These are phyloP conservation scores for Drosophila putrida DNA, from an alignment of 2,888 invertebrate species.

Conservation along the genomic window DNA sequence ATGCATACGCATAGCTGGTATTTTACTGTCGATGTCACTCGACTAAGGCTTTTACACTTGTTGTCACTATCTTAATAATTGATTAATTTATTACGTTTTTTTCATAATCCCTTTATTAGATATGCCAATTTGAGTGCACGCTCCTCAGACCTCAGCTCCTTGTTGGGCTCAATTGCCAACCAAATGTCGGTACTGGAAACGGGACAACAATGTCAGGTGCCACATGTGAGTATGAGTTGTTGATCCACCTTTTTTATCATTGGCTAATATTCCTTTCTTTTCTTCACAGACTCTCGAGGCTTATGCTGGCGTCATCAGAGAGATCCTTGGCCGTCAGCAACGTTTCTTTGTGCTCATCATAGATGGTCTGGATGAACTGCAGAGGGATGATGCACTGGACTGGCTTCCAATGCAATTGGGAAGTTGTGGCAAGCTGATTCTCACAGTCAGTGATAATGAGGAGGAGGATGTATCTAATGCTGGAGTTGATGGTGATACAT, in stretches of 20 bases:
- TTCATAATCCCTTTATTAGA: conserved; percentile 50
- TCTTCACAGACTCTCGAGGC: conserved; percentile 89
- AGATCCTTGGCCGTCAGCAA: conserved; percentile 79
- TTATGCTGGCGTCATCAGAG: conserved; percentile 88
- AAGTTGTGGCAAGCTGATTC: conserved; percentile 90
- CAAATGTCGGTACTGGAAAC: conserved; percentile 90
- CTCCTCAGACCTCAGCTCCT: conserved; percentile 82
- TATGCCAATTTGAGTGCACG: conserved; percentile 82
- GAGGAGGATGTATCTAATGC: conserved; percentile 44
- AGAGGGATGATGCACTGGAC: conserved; percentile 86
- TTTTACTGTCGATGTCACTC: no score
- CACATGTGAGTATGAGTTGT: conserved; percentile 86
- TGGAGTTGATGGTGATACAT: conserved; percentile 37
- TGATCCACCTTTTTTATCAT: neutral
- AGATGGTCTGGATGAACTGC: conserved; percentile 90
- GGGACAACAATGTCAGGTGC: conserved; percentile 88
- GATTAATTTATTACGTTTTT: no score
- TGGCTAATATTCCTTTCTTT: neutral
- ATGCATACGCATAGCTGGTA: no score
- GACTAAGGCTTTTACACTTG: no score
- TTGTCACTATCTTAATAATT: no score
- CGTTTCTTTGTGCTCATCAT: conserved; percentile 90
- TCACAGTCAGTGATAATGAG: conserved; percentile 86
- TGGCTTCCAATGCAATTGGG: conserved; percentile 93
- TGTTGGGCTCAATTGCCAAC: conserved; percentile 91